phyloP scores from a whole-genome alignment of 1,140 invertebrate species.

The Tetraneura akinire region DNA sequence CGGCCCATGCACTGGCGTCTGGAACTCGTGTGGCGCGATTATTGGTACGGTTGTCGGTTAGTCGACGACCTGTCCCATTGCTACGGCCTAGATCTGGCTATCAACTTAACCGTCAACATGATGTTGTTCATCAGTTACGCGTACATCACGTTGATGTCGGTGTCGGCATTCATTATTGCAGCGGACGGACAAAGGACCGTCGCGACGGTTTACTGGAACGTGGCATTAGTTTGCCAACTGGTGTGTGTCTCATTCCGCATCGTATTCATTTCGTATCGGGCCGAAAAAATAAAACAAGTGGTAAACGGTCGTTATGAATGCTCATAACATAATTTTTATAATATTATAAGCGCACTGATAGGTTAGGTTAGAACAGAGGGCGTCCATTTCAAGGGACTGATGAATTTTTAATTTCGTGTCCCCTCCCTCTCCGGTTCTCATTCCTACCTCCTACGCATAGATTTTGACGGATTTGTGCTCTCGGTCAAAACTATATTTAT shows the following conservation, averaged over 20 bases:
- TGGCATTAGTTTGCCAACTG: neutral
- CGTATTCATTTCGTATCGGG: slow-evolving; percentile 15
- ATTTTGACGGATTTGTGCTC: no score
- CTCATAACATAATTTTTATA: no score
- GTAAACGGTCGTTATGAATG: neutral
- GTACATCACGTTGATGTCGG: neutral
- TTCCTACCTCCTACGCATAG: no score
- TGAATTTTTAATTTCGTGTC: no score
- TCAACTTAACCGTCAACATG: neutral
- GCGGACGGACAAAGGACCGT: no score
- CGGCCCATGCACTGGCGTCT: neutral
- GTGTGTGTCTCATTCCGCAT: neutral
- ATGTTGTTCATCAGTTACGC: neutral
- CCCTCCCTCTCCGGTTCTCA: no score
- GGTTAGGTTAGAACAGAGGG: no score
- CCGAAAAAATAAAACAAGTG: slow-evolving; percentile 19
- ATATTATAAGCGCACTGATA: no score
- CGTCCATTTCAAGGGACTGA: no score
- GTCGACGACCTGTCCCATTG: neutral
- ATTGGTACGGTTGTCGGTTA: neutral
- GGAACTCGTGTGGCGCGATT: neutral
- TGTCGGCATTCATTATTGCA: no score
- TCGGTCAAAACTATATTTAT: no score
- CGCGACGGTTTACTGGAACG: neutral
- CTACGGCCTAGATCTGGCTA: slow-evolving; percentile 13